Evolutionary conservation across 2,797 vertebrate genomes (phyloP).

Genomic region (Aplochiton taeniatus): DNA sequence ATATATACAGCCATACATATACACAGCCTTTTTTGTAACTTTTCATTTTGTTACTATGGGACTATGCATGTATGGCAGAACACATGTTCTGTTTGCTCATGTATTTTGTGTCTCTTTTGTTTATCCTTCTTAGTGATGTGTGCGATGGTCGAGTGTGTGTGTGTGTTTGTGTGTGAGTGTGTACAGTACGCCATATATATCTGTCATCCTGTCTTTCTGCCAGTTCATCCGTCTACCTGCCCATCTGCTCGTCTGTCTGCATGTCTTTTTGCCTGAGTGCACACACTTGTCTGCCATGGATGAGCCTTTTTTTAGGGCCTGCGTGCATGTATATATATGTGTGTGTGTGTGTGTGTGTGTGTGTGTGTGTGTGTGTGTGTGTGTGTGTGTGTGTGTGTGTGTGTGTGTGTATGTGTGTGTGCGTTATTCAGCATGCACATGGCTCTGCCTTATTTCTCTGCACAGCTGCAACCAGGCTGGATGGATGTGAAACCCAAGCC

Average conservation of each 20-base stretch:
- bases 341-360: not conserved
- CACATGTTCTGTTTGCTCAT: conserved; percentile 11
- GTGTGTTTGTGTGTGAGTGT: not conserved
- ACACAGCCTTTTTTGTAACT: conserved; percentile 83
- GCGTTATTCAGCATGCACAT: conserved; percentile 11
- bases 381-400: not conserved
- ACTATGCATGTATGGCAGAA: conserved; percentile 28
- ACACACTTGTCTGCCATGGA: too few species aligned
- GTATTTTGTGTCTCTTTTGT: too few species aligned
- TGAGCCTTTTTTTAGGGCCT: too few species aligned
- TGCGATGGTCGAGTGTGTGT: conserved; percentile 4
- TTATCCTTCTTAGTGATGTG: too few species aligned
- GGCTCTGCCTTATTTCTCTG: conserved; percentile 61
- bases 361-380: not conserved
- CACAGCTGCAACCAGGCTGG: conserved; percentile 95
- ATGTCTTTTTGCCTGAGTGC: too few species aligned
- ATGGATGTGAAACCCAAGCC: conserved; percentile 97
- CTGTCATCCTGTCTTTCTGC: too few species aligned
- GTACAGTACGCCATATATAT: too few species aligned
- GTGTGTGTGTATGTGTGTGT: not conserved
- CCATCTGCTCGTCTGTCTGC: too few species aligned
- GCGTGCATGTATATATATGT: conserved; percentile 8
- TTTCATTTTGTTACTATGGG: conserved; percentile 66
- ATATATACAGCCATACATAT: too few species aligned
- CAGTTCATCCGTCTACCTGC: too few species aligned